Percentiles rank a stretch among this genome's conserved stretches.
phyloP scores from a whole-genome alignment of 2,797 vertebrate genomes.

The Mycteria americana region DNA sequence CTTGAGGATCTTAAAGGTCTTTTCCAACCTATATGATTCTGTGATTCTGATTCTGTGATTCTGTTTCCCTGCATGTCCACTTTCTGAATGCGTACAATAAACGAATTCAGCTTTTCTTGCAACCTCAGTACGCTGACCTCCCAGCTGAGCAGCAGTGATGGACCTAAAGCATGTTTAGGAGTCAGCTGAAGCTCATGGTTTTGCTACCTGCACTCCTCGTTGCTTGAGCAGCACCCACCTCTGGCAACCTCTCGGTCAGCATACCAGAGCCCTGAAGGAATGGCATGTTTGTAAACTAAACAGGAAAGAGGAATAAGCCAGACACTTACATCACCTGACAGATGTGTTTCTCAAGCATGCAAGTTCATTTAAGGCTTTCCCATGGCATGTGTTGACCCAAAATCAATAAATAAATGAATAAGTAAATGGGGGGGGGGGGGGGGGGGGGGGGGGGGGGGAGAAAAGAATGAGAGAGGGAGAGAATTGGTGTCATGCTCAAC shows the following conservation, averaged over 20 bases:
- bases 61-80: neutral
- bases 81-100: neutral
- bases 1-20: no score
- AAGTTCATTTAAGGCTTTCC: conserved; percentile 66
- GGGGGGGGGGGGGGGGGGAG: neutral
- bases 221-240: neutral
- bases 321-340: conserved; percentile 74
- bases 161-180: neutral
- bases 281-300: conserved; percentile 66
- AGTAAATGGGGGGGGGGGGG: neutral
- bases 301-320: conserved; percentile 71
- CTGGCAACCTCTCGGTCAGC: neutral
- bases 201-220: neutral
- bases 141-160: neutral
- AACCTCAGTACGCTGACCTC: neutral
- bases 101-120: neutral
- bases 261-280: conserved; percentile 65
- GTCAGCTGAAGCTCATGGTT: neutral
- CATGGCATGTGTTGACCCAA: conserved; percentile 33
- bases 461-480: neutral
- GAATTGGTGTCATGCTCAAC: conserved; percentile 51
- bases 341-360: conserved; percentile 65
- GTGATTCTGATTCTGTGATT: neutral
- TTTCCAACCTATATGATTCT: no score
- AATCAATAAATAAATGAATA: conserved; percentile 14